phyloP scores from a whole-genome alignment of 2,888 invertebrate species.

The Tenodera sinensis region DNA sequence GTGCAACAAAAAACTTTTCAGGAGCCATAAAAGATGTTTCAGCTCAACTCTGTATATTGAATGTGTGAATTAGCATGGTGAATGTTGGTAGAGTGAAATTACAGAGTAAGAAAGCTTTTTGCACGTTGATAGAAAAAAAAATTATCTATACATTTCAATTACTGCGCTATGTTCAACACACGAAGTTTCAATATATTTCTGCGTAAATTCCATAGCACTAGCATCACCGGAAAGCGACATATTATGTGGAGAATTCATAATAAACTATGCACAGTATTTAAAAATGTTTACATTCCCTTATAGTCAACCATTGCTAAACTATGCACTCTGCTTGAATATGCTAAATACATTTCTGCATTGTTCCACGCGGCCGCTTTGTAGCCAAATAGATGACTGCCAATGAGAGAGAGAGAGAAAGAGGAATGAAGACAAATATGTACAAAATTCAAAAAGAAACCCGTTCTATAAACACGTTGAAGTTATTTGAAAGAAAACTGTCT shows the following conservation, averaged over 20 bases:
- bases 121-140: background rate
- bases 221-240: background rate
- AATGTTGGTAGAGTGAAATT: too few species aligned
- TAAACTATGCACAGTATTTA: background rate
- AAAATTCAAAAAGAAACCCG: too few species aligned
- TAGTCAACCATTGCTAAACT: background rate
- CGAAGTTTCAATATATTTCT: background rate
- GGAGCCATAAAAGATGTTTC: too few species aligned
- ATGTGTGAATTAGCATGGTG: too few species aligned
- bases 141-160: background rate
- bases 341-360: background rate
- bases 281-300: background rate
- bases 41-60: too few species aligned
- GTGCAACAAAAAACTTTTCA: too few species aligned
- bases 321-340: background rate
- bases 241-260: background rate
- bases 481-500: too few species aligned
- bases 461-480: too few species aligned
- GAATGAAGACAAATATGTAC: too few species aligned
- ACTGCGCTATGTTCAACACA: background rate
- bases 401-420: too few species aligned
- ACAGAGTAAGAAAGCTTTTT: too few species aligned
- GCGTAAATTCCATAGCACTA: background rate
- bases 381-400: background rate
- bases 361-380: background rate